Percentiles rank a stretch among this genome's conserved stretches.
Conservation (phyloP, 2,888 invertebrate genomes). For the Heteromyza rotundicornis region DNA sequence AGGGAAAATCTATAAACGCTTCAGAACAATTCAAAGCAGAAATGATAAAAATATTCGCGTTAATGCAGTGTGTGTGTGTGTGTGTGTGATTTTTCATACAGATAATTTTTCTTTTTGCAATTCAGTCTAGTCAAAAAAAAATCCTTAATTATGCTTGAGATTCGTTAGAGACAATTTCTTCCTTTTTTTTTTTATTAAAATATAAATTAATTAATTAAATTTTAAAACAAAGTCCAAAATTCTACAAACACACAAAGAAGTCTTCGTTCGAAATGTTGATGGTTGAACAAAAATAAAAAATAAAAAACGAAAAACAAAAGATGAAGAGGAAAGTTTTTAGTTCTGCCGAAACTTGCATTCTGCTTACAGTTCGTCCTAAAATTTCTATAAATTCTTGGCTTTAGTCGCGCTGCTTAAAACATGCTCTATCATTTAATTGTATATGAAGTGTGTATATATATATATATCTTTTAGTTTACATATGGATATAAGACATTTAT, state of each 20-base stretch:
- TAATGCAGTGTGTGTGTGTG: conserved; percentile 34
- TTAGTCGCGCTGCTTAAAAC: neutral
- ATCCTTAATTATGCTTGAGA: conserved; percentile 49
- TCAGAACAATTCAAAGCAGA: no score
- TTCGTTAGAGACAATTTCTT: conserved; percentile 51
- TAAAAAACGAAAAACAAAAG: neutral
- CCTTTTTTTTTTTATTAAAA: conserved; percentile 28
- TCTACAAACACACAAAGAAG: neutral
- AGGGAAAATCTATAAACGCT: no score
- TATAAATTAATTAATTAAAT: conserved; percentile 22
- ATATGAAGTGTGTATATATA: neutral
- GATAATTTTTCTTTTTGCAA: conserved; percentile 22
- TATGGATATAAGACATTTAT: neutral
- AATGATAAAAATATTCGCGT: conserved; percentile 25
- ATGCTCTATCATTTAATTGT: neutral
- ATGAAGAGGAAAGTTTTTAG: neutral
- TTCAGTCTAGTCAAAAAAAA: conserved; percentile 26
- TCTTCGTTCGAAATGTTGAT: neutral
- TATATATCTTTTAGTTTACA: neutral
- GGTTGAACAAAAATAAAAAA: neutral
- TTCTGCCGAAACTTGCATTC: neutral
- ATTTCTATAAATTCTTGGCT: conserved; percentile 1
- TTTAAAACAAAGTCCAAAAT: neutral
- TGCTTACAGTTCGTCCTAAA: neutral
- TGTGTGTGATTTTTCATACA: conserved; percentile 27